Evolutionary conservation across 1,140 invertebrate species (phyloP), one percentile per base, ranked within the genome.

Genomic region (Atta colombica): DNA sequence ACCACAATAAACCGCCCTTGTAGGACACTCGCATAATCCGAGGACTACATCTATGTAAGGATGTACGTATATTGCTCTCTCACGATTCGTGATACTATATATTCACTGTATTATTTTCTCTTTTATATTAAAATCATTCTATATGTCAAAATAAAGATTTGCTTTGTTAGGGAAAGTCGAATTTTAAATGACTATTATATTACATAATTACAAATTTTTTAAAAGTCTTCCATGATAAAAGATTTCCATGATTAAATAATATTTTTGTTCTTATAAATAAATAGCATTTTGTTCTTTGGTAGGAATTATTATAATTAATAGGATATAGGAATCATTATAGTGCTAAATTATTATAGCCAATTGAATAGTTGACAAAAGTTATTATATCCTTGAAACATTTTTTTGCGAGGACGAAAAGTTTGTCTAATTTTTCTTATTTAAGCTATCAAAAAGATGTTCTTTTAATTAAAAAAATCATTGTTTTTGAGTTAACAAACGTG

Each of bases 1-100:
- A 88, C 90, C 92, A 94, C 93, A 94, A 94, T 94, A 94, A 94
- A 94, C 93, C 94, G 94, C 94, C 94, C 91, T 91, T 91, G 91
- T 81, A 89, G 89, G 91, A 94, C 94, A 91, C 91, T 92, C 90
- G 80, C 60, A 87, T 21, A 53, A 66, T 72, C n/a, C 21, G 2
- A 81, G 16, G 25, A 31, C 21, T 35, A 10, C 39, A 39, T 28
- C 53, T 18, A 71, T 60, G 49, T 63, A 85, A 49, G 18, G 35
- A 14, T 66, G 14, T 14, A 77, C 49, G 12, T 65, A 51, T 25
- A 85, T 82, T 35, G 21, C 53, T 90, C 69, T 88, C 77, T 81
- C 81, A 39, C 61, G 75, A 85, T 63, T 74, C 45, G 12, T 49
- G 10, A 39, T 71, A 69, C 8, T 69, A 45, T 45, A 45, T 45